These are phyloP conservation scores for Alethe diademata DNA, from an alignment of 2,113 vertebrate genomes.

Conservation along the genomic window DNA sequence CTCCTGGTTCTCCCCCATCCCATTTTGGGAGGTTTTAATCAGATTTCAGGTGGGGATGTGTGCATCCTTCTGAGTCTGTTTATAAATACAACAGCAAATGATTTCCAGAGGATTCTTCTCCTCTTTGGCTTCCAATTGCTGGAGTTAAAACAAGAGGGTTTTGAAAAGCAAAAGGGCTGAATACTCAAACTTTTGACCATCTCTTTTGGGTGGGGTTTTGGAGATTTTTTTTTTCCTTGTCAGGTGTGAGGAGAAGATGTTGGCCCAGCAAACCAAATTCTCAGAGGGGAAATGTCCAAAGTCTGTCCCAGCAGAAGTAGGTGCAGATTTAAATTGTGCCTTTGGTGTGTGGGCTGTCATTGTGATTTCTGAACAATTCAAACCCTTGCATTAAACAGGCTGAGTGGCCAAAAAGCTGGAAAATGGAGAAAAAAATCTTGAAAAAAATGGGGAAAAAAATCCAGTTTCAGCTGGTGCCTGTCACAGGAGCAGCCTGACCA, in stretches of 20 bases:
- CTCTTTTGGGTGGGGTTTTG: background rate
- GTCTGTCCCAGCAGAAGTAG: background rate
- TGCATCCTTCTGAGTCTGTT: background rate
- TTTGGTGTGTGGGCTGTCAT: background rate
- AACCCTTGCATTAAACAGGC: background rate
- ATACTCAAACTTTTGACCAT: too few species aligned
- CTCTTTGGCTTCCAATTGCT: background rate
- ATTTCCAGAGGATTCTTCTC: background rate
- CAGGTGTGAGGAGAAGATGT: background rate
- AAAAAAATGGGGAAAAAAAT: background rate
- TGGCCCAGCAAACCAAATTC: background rate
- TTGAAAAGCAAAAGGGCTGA: background rate
- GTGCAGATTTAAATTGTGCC: background rate
- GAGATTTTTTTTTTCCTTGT: background rate
- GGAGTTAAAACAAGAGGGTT: background rate
- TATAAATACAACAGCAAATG: background rate
- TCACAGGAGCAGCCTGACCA: background rate
- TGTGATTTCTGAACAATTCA: background rate
- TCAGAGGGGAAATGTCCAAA: background rate
- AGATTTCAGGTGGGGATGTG: background rate
- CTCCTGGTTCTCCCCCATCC: too few species aligned
- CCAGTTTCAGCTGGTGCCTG: background rate
- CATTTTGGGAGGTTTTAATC: background rate
- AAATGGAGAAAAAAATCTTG: background rate
- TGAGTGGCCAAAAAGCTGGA: background rate